Evolutionary conservation across 2,888 invertebrate genomes (phyloP).

Genomic region (Marronus borbonicus): DNA sequence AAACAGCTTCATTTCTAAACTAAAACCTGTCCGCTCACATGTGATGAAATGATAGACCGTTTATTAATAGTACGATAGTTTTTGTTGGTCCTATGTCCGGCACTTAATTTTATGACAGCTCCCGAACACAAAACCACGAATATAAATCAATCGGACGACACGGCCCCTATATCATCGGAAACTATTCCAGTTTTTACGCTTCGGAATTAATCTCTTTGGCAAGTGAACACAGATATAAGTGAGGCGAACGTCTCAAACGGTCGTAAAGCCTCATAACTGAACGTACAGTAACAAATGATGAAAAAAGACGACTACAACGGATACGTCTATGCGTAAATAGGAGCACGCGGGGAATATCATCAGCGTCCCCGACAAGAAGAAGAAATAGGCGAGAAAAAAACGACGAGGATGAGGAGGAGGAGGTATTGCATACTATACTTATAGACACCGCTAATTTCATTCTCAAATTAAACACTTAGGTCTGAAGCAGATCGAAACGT

Average conservation of each 20-base stretch:
- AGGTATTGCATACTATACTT: not conserved
- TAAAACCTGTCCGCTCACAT: no score
- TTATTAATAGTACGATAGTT: not conserved
- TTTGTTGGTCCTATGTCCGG: not conserved
- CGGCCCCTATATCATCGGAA: conserved; percentile 9
- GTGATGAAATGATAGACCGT: no score
- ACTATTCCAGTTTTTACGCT: conserved; percentile 18
- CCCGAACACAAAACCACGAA: conserved; percentile 1
- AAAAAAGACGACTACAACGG: conserved; percentile 20
- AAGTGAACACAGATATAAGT: conserved; percentile 19
- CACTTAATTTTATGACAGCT: conserved; percentile 9
- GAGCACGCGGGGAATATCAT: not conserved
- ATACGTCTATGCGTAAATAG: conserved; percentile 12
- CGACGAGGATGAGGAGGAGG: not conserved
- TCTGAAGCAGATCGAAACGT: conserved; percentile 22
- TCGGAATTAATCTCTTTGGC: conserved; percentile 18
- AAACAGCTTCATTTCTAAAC: no score
- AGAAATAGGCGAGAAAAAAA: no score
- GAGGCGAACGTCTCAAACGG: conserved; percentile 10
- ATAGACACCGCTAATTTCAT: conserved; percentile 35
- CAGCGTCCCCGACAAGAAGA: no score
- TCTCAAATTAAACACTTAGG: conserved; percentile 32
- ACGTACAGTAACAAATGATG: conserved; percentile 30
- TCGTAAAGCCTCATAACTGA: conserved; percentile 19
- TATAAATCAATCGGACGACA: conserved; percentile 12